A percentile compares a stretch with the other conserved stretches of the same genome.
phyloP scores from a whole-genome alignment of 1,140 invertebrate genomes.

The Scaptodrosophila lebanonensis region DNA sequence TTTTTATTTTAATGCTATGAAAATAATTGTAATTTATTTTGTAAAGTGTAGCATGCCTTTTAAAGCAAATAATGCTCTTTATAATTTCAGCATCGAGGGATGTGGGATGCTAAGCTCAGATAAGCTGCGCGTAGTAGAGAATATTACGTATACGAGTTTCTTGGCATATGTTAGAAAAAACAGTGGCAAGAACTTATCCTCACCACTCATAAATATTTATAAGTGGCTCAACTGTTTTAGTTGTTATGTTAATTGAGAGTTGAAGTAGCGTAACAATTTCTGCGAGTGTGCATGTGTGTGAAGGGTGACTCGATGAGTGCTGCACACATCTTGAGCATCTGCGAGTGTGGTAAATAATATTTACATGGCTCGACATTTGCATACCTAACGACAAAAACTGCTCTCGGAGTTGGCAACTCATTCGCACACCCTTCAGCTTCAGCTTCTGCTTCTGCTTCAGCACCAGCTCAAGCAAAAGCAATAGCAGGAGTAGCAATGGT shows the following conservation, averaged over 20 bases:
- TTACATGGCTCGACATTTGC: conserved; percentile 65
- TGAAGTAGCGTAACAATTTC: conserved; percentile 55
- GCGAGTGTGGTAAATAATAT: conserved; percentile 68
- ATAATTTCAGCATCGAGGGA: too few relatives aligned
- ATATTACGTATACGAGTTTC: too few relatives aligned
- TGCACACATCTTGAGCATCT: conserved; percentile 64
- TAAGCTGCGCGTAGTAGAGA: too few relatives aligned
- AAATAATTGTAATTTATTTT: too few relatives aligned
- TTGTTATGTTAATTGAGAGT: conserved; percentile 65
- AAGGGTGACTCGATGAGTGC: too few relatives aligned
- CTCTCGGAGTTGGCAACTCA: not conserved
- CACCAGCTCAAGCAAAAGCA: too few relatives aligned
- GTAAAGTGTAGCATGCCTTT: too few relatives aligned
- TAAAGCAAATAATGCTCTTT: too few relatives aligned
- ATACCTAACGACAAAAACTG: conserved; percentile 72
- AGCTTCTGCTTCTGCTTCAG: not conserved
- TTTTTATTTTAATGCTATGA: too few relatives aligned
- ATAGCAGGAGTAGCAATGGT: too few relatives aligned
- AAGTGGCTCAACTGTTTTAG: conserved; percentile 51
- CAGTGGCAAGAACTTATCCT: conserved; percentile 22
- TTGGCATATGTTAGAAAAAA: conserved; percentile 16
- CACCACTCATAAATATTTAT: conserved; percentile 60
- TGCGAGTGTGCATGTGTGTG: not conserved
- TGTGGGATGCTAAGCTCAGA: too few relatives aligned
- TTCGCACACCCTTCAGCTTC: not conserved